A percentile compares a stretch with the other conserved stretches of the same genome.
Conservation (phyloP, 1,140 invertebrate genomes). For the Macrostomum lignano region DNA sequence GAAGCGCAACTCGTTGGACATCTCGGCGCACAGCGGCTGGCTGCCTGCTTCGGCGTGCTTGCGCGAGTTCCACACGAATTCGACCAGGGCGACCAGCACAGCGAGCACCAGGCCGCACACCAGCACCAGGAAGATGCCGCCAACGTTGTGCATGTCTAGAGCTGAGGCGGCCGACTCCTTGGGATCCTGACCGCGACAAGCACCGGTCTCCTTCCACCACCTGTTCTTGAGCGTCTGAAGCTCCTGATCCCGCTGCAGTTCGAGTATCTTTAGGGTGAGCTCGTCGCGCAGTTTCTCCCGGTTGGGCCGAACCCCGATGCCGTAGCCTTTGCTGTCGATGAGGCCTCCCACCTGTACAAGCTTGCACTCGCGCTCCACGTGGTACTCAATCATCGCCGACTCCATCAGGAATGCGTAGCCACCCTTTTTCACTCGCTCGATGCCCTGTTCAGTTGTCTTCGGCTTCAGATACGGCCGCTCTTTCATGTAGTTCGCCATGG, state of each 20-base stretch:
- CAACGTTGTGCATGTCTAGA: conserved; percentile 62
- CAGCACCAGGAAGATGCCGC: conserved; percentile 79
- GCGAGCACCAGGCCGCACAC: conserved; percentile 56
- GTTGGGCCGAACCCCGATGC: conserved; percentile 33
- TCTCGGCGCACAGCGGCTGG: too few species aligned
- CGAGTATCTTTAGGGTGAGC: conserved; percentile 67
- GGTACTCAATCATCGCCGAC: conserved; percentile 71
- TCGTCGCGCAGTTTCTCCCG: conserved; percentile 46
- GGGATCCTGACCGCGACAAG: conserved; percentile 38
- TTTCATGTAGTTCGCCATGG: conserved; percentile 49
- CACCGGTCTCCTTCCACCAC: conserved; percentile 51
- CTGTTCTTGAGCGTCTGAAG: conserved; percentile 83
- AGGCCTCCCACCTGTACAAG: conserved; percentile 84
- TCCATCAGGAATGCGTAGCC: conserved; percentile 96
- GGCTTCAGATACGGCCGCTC: conserved; percentile 58
- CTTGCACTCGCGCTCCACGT: conserved; percentile 63
- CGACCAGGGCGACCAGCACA: conserved; percentile 60
- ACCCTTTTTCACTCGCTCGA: conserved; percentile 44
- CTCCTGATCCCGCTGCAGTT: conserved; percentile 62
- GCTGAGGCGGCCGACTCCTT: conserved; percentile 76
- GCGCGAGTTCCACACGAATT: too few species aligned
- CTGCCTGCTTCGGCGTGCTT: too few species aligned
- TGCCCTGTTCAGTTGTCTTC: conserved; percentile 59
- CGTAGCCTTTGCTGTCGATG: conserved; percentile 55
- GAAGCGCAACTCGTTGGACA: too few species aligned